These are phyloP conservation scores for Limnothrissa miodon DNA, from an alignment of 2,113 vertebrate genomes.

Conservation along the genomic window DNA sequence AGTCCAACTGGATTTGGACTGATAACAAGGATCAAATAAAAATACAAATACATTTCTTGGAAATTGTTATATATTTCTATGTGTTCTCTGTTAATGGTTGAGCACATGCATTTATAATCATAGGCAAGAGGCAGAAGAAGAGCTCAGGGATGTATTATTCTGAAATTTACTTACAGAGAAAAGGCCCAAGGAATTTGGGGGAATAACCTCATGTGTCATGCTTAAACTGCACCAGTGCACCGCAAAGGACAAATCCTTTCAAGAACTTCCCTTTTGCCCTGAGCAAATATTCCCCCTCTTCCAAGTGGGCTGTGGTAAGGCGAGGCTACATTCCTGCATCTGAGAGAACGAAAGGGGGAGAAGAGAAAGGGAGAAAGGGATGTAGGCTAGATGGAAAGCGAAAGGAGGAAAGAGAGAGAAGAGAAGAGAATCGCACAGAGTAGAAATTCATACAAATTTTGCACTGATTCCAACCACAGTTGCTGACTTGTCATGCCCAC, in stretches of 20 bases:
- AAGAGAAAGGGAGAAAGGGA: neutral
- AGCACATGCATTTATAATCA: neutral
- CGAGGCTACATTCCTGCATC: conserved; percentile 13
- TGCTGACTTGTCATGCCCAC: neutral
- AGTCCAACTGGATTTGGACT: too few relatives aligned
- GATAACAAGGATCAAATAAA: too few relatives aligned
- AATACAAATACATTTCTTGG: too few relatives aligned
- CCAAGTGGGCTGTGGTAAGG: conserved; percentile 16
- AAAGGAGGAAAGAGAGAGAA: neutral
- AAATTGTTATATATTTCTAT: too few relatives aligned
- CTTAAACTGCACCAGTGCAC: neutral
- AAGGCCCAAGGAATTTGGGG: neutral
- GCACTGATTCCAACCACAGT: conserved; percentile 13
- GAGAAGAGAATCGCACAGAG: neutral
- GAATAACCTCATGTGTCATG: conserved; percentile 17
- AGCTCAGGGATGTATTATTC: neutral
- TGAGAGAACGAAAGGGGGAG: neutral
- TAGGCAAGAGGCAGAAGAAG: neutral
- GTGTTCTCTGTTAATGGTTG: neutral
- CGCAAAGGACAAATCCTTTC: conserved; percentile 16
- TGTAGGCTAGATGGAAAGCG: neutral
- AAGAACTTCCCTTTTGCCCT: conserved; percentile 15
- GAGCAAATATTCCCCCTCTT: conserved; percentile 17
- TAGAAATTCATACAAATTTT: neutral
- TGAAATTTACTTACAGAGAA: neutral